Evolutionary conservation across 2,797 vertebrate species (phyloP), one percentile per base, ranked within the genome.

Genomic region (Gallinago stenura): DNA sequence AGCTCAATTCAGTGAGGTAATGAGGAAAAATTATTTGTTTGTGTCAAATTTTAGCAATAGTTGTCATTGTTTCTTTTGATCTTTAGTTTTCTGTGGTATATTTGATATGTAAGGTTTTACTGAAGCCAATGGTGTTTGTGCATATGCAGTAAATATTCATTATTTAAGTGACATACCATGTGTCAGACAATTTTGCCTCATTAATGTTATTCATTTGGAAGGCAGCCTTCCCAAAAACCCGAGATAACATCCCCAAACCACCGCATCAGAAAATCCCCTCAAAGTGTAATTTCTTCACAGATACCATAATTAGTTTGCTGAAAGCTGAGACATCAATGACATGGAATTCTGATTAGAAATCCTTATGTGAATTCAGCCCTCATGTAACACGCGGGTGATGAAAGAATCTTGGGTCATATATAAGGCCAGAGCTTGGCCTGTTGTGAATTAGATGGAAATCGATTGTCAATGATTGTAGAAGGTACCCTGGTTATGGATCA

Each of bases 391-490:
- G 18, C 9, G 58, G 50, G 50, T 69, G 46, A n/a, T 57, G 81
- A 66, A 35, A 58, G 71, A 82, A 77, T 76, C 61, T 53, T 39
- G 69, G 50, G 68, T 94, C 3, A 1, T 33, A 12, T 12, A 6
- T 13, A 50, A 84, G 89, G 78, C 87, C 90, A 82, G 62, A 65
- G 57, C 70, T 69, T 50, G 83, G 81, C 21, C 86, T 79, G 3
- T 24, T n/a, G 65, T 84, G 96, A 84, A 58, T 92, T 48, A 66
- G 70, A 80, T 57, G 53, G 81, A 71, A 95, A 72, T 87, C 93
- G 76, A 54, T 89, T 89, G 91, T 57, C 95, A 68, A 2, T 86
- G 90, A 89, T 12, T 89, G 85, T 60, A 93, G 89, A 93, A 93
- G 89, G 68, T 28, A 48, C n/a, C 46, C 37, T 71, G 70, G 70